A percentile compares a stretch with the other conserved stretches of the same genome.
Conservation (phyloP, 1,140 invertebrate genomes). For the Wiebesia pumilae region DNA sequence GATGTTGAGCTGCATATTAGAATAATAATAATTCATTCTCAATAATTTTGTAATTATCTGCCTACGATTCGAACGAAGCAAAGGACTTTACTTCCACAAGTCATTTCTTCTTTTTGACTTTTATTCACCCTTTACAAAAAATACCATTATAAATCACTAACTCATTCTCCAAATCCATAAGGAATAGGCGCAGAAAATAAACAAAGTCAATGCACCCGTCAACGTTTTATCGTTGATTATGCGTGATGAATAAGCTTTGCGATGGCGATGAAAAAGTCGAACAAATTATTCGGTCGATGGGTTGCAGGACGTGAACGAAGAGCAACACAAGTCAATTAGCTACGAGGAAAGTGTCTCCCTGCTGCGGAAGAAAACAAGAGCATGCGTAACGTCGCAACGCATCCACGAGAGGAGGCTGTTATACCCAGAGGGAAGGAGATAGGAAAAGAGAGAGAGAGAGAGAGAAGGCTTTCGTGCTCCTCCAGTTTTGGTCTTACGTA, state of each 20-base stretch:
- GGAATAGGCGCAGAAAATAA: not conserved
- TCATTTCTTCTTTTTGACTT: not conserved
- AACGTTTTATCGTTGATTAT: too few relatives aligned
- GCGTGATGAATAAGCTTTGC: not conserved
- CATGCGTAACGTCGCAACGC: not conserved
- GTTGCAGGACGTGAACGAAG: not conserved
- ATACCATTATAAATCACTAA: not conserved
- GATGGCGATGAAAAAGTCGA: not conserved
- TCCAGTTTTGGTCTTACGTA: conserved; percentile 63
- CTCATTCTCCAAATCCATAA: not conserved
- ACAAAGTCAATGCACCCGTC: not conserved
- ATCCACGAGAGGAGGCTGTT: not conserved
- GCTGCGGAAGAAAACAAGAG: conserved; percentile 10
- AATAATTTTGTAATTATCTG: not conserved
- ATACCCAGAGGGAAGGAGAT: not conserved
- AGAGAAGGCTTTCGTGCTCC: conserved; percentile 60
- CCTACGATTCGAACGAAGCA: not conserved
- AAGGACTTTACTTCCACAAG: not conserved
- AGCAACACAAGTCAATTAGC: not conserved
- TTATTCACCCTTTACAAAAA: not conserved
- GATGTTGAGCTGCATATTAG: not conserved
- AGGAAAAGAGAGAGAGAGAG: not conserved
- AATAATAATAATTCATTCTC: conserved; percentile 1
- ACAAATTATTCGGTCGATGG: not conserved
- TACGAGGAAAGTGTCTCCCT: not conserved